Evolutionary conservation across 2,888 invertebrate genomes (phyloP).

Genomic region (Caenorhabditis parvicauda): DNA sequence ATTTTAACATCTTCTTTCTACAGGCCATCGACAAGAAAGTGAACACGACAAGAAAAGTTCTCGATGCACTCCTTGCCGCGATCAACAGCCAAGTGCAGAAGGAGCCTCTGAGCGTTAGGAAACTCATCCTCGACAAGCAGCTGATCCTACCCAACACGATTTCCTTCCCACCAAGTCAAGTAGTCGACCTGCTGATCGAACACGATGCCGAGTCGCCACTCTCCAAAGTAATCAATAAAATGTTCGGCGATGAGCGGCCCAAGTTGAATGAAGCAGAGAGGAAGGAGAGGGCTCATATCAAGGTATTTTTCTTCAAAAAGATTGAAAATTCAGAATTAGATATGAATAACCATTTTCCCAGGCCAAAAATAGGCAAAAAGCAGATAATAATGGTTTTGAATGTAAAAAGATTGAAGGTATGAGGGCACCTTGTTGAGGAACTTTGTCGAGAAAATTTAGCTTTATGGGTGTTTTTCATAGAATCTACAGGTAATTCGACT

Average conservation of each 20-base stretch:
- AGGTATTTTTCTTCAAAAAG: no score
- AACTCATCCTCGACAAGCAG: conserved; percentile 58
- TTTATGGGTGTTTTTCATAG: no score
- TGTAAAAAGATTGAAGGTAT: no score
- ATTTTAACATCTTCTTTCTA: background rate
- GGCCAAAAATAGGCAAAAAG: no score
- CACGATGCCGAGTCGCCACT: conserved; percentile 57
- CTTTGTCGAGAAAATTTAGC: no score
- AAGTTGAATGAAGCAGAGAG: conserved; percentile 53
- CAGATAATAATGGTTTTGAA: no score
- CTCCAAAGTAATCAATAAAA: conserved; percentile 43
- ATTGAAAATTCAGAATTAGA: background rate
- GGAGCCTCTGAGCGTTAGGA: conserved; percentile 55
- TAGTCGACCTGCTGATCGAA: conserved; percentile 58
- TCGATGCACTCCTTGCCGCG: conserved; percentile 55
- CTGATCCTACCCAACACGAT: conserved; percentile 60
- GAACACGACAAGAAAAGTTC: conserved; percentile 48
- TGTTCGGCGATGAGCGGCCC: conserved; percentile 57
- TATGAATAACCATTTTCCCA: conserved; percentile 1
- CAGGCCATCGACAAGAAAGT: conserved; percentile 36
- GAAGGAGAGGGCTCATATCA: conserved; percentile 44
- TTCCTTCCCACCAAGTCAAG: conserved; percentile 58
- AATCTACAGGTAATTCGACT: no score
- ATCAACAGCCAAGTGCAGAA: conserved; percentile 58
- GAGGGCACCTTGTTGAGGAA: no score